Evolutionary conservation across 30 jellyfish, hydroid and myxozoan genomes (phyloP), one percentile per base, ranked within the genome.

Genomic region (Mastigias papua): DNA sequence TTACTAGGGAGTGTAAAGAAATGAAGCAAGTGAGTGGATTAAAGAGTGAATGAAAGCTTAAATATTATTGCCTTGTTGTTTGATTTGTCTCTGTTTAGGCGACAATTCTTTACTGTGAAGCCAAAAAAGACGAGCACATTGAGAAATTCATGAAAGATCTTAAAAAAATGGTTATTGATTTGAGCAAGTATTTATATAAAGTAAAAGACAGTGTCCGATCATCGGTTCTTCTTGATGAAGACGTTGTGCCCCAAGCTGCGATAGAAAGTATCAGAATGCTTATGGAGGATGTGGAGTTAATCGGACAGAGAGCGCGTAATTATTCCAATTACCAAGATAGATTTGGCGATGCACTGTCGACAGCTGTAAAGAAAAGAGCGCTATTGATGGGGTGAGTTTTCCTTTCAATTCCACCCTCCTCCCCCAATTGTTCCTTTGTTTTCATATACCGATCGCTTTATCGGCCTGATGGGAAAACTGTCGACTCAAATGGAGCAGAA

Each of bases 181-280:
- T 92, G 50, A 32, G 63, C 13, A 71, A 73, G 51, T 57, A 92
- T 31, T 58, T 92, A 48, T 91, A 86, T 62, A 60, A 48, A 33
- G 81, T 92, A 29, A 81, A 80, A 65, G 86, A 81, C 73, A 90
- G 80, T 51, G 90, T 86, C 28, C 94, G 92, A 5, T 77, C 87
- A 19, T 96, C 98, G 7, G 89, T 80, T 28, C 89, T 92, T 10
- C 91, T 92, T 49, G 98, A 84, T 27, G 96, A 92, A 29, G 96
- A 86, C 35, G 89, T 73, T 34, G 76, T 60, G 48, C 94, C 98
- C 1, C 82, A 32, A 27, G 87, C 90, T 0, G 98, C 93, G 27
- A 78, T 86, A 91, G 98, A 92, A 34, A 84, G 83, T 65, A 70
- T 92, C 33, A 34, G 81, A 23, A 21, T 85, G 63, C 61, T 82